Evolutionary conservation across 2,888 invertebrate species (phyloP).

Genomic region (Mesorhabditis spiculigera): DNA sequence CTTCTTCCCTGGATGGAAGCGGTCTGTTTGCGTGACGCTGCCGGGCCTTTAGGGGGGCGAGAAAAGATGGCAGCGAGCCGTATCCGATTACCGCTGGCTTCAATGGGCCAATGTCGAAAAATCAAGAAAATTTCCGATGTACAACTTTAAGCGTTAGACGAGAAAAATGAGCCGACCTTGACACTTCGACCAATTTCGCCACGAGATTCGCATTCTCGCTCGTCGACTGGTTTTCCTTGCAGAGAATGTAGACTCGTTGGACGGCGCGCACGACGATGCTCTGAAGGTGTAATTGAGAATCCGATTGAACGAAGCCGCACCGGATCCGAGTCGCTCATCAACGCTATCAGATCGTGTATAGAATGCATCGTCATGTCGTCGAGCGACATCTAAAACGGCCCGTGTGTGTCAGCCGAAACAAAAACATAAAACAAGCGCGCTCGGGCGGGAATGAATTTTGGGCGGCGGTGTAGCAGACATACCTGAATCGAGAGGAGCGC

Average conservation of each 20-base stretch:
- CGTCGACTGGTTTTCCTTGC: conserved; percentile 85
- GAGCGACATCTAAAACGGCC: not conserved
- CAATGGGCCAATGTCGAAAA: not conserved
- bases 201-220: conserved; percentile 61
- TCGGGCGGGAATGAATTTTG: too few species aligned
- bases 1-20: too few species aligned
- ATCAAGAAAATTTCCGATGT: not conserved
- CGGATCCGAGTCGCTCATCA: conserved; percentile 90
- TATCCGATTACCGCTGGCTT: not conserved
- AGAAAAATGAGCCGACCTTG: conserved; percentile 20
- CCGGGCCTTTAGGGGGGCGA: too few species aligned
- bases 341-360: conserved; percentile 92
- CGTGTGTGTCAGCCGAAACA: too few species aligned
- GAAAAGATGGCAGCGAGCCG: not conserved
- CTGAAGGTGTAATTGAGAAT: conserved; percentile 39
- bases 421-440: too few species aligned
- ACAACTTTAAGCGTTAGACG: too few species aligned
- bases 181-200: conserved; percentile 44
- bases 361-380: conserved; percentile 75
- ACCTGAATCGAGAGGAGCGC: not conserved
- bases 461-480: not conserved
- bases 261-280: conserved; percentile 85
- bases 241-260: conserved; percentile 97
- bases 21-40: too few species aligned
- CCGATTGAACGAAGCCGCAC: conserved; percentile 63